Base-by-base conservation (phyloP, 2,797 vertebrate genomes). In the Pteronotus mesoamericanus region DNA sequence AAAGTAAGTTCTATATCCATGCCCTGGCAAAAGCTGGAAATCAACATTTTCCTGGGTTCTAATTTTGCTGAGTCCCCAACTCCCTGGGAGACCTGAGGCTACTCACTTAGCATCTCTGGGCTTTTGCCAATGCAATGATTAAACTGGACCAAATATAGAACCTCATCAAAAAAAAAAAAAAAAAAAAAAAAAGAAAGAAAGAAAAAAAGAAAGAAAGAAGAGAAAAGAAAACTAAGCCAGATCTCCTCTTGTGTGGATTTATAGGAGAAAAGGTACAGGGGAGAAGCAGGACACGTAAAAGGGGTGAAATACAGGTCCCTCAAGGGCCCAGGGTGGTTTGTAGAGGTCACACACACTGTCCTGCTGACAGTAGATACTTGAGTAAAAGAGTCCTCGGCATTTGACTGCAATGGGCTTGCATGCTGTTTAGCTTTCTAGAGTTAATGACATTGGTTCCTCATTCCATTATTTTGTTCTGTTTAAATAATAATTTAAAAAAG, bases 401-500 rank as follows among this genome's bases (percentile, higher is more conserved):
- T 86, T 95, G 78, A 85, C 18, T 93, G 78, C 96, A 96, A 92
- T 85, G 93, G 57, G 42, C 74, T 94, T 68, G 83, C 93, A 94
- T 97, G 84, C 42, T 96, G 84, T 90, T 94, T 94, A 95, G 94
- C 96, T 97, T 97, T 96, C 57, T 94, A n/a, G 79, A 86, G 93
- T 95, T 97, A 97, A 94, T 97, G 71, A 48, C 74, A 96, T 78
- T 94, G 94, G 44, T 32, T n/a, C 55, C n/a, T 15, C 3, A 93
- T 82, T 96, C 89, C 93, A 95, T 96, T 96, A 86, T 93, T 97
- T 98, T 96, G 75, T 59, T 46, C 24, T 42, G 59, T 94, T 98
- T 98, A 96, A 94, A 97, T 82, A 98, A 96, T 95, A 97, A 97
- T 95, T 98, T 95, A 32, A 53, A 86, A 96, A 97, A 95, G 86